Conservation (phyloP, 2,113 vertebrate species). For the Litocranius walleri region DNA sequence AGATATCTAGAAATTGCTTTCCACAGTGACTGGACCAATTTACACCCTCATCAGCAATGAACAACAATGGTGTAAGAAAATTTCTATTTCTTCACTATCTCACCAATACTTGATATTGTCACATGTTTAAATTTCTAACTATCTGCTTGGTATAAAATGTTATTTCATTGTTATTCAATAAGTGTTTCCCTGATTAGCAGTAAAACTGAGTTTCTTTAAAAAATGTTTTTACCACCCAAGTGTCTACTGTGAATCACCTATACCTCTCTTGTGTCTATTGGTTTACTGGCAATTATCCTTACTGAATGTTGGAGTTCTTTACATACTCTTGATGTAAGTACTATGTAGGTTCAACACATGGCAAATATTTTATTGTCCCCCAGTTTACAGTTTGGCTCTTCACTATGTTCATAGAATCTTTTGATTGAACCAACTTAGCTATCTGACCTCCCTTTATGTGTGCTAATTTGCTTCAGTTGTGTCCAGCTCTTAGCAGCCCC, state of each 20-base stretch:
- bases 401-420: background rate
- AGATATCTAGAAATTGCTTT: background rate
- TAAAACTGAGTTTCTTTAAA: background rate
- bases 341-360: background rate
- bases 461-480: background rate
- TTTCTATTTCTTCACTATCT: background rate
- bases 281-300: background rate
- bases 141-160: background rate
- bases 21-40: background rate
- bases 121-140: background rate
- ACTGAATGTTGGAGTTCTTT: background rate
- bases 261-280: background rate
- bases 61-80: background rate
- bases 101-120: background rate
- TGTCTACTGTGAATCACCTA: background rate
- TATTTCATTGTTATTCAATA: background rate
- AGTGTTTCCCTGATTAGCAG: background rate
- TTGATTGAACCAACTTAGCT: background rate
- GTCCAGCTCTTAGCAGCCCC: background rate
- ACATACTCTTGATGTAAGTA: background rate
- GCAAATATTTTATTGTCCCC: background rate
- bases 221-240: background rate
- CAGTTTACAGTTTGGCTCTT: background rate
- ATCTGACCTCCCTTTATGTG: background rate
- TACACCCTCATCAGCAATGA: background rate